Base-by-base conservation (phyloP, 1,140 invertebrate species). In the Drosophila micromelanica region DNA sequence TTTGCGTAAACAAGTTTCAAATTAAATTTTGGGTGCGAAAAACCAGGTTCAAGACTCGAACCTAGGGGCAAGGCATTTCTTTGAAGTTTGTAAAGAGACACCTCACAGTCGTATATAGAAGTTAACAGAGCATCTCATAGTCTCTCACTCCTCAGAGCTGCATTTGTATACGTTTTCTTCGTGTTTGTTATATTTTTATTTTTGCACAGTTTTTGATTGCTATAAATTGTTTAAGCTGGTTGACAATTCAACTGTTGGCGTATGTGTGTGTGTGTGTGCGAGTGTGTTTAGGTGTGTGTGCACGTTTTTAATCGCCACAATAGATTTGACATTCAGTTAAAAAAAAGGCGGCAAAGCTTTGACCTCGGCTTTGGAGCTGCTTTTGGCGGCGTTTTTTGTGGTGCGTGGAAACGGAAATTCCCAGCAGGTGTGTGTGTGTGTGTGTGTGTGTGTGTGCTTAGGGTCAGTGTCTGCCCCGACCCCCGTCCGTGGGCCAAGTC, bases 291-390 rank as follows among this genome's bases (percentile, higher is more conserved):
- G 20, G 20, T 46, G 11, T 51, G 27, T 60, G 13, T 59, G 57
- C 56, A 71, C 63, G 59, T 69, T 78, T 86, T 86, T 78, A 78
- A 84, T 79, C 76, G 73, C 61, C 56, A 70, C 77, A 85, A 87
- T 87, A 87, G 82, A 87, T 87, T 87, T 87, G 82, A 87, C 82
- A 87, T 87, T 87, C 82, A 87, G 78, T 86, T 86, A 86, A 78
- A 63, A 78, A 72, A 72, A 67, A 78, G 42, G 40, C 62, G 55
- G 13, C 35, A n/a, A 13, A 54, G 51, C 27, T 52, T 20, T 20
- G 23, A 5, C 23, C 35, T 49, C 2, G 6, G 6, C 46, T 43
- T 37, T 13, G 1, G 27, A 32, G n/a, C 43, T 73, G 49, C 52
- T 73, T 65, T 80, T 76, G 72, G 63, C 70, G 62, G 63, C 27